Percentiles rank a stretch among this genome's conserved stretches.
Evolutionary conservation across 2,888 invertebrate genomes (phyloP).

Genomic region (Megastigmus dorsalis): DNA sequence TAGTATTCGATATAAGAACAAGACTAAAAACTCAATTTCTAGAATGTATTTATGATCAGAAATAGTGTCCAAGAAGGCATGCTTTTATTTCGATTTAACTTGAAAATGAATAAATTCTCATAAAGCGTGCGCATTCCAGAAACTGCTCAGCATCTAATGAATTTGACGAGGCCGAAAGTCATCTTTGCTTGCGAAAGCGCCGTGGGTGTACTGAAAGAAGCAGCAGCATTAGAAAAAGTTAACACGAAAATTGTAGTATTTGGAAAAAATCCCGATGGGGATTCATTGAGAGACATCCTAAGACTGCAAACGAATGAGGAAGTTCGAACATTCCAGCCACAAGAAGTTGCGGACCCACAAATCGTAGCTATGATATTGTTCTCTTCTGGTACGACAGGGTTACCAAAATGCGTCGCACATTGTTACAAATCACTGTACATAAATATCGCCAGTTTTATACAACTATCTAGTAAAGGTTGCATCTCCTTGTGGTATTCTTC

Average conservation of each 20-base stretch:
- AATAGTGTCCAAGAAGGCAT: no score
- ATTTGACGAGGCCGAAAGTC: slow-evolving; percentile 62
- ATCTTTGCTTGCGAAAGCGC: slow-evolving; percentile 60
- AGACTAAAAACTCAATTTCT: no score
- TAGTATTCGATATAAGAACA: no score
- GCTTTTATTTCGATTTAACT: neutral
- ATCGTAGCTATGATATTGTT: slow-evolving; percentile 63
- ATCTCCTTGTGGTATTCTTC: slow-evolving; percentile 60
- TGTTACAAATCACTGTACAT: slow-evolving; percentile 59
- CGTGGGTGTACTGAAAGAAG: slow-evolving; percentile 45
- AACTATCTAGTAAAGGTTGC: neutral
- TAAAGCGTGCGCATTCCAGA: slow-evolving; percentile 59
- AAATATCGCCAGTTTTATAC: slow-evolving; percentile 14
- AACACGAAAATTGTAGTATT: slow-evolving; percentile 59
- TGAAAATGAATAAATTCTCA: neutral
- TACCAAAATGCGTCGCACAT: slow-evolving; percentile 65
- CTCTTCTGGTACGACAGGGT: slow-evolving; percentile 68
- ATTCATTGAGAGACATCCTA: slow-evolving; percentile 58
- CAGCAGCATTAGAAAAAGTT: slow-evolving; percentile 55
- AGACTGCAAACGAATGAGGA: slow-evolving; percentile 53
- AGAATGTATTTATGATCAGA: no score
- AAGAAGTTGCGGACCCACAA: slow-evolving; percentile 41
- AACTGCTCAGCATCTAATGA: slow-evolving; percentile 59
- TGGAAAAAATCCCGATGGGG: slow-evolving; percentile 54
- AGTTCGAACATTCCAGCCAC: slow-evolving; percentile 58